Conservation (phyloP, 2,113 vertebrate genomes). For the Barnardius zonarius region DNA sequence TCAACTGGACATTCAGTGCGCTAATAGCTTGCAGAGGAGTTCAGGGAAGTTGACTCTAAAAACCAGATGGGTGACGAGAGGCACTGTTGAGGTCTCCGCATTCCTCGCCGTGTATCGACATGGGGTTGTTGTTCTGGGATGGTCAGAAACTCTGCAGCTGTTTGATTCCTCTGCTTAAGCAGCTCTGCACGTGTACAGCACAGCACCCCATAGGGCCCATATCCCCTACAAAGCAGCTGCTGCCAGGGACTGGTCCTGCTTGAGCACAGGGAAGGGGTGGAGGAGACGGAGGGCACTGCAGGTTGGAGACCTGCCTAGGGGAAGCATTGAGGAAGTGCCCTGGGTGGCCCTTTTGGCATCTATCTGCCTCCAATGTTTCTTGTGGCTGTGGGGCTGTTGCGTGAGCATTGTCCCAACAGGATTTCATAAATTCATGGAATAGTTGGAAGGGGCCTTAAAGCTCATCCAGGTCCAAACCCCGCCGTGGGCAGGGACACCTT, state of each 20-base stretch:
- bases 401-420: not conserved
- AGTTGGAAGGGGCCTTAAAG: not conserved
- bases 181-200: not conserved
- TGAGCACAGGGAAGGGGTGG: not conserved
- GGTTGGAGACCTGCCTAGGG: not conserved
- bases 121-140: slow-evolving; percentile 36
- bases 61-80: slow-evolving; percentile 69
- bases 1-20: slow-evolving; percentile 13
- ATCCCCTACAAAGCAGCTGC: rapidly evolving
- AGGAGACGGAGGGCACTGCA: not conserved
- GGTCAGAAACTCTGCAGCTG: slow-evolving; percentile 58
- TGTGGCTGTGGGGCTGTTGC: not conserved
- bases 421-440: not conserved
- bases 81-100: slow-evolving; percentile 52
- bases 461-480: not conserved
- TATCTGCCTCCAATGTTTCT: not conserved
- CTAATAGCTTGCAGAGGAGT: slow-evolving; percentile 68
- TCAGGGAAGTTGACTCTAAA: slow-evolving; percentile 54
- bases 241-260: not conserved
- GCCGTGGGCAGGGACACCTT: not conserved
- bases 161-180: not conserved
- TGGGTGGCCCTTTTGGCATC: rapidly evolving
- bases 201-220: not conserved
- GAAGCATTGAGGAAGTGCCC: rapidly evolving
- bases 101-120: not conserved